Evolutionary conservation across 2,888 invertebrate species (phyloP).

Genomic region (Cephus pygmeus): DNA sequence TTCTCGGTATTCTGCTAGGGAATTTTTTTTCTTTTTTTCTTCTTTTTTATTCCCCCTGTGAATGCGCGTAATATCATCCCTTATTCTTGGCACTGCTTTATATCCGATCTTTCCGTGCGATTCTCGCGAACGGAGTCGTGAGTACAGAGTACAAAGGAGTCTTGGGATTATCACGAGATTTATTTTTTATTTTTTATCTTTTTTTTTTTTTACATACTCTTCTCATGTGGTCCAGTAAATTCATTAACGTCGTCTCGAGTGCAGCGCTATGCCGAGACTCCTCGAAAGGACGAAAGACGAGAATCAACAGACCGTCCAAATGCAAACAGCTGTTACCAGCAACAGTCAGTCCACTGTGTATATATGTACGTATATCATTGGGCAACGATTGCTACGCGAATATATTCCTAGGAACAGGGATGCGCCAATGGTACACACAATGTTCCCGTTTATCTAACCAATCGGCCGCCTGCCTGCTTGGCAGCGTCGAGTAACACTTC

Average conservation of each 20-base stretch:
- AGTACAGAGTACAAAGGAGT: neutral
- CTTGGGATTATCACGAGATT: neutral
- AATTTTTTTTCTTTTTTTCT: constrained; percentile 19
- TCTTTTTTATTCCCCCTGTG: constrained; percentile 6
- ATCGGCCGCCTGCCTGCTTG: neutral
- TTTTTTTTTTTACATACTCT: neutral
- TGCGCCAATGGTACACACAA: neutral
- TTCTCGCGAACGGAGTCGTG: neutral
- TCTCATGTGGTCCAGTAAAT: neutral
- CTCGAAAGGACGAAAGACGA: constrained; percentile 1
- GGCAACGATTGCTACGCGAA: neutral
- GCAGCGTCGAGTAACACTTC: neutral
- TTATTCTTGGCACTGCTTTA: neutral
- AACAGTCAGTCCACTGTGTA: constrained; percentile 10
- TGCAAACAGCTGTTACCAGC: constrained; percentile 37
- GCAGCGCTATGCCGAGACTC: neutral
- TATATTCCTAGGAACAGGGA: neutral
- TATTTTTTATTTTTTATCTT: neutral
- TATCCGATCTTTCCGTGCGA: neutral
- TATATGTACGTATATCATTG: neutral
- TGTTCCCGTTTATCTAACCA: neutral
- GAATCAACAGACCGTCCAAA: constrained; percentile 34
- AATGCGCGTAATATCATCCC: neutral
- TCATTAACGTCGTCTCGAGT: neutral
- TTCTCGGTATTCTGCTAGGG: constrained; percentile 10